These are phyloP conservation scores for Pomacea canaliculata DNA, from an alignment of 2,888 invertebrate species.

Conservation along the genomic window DNA sequence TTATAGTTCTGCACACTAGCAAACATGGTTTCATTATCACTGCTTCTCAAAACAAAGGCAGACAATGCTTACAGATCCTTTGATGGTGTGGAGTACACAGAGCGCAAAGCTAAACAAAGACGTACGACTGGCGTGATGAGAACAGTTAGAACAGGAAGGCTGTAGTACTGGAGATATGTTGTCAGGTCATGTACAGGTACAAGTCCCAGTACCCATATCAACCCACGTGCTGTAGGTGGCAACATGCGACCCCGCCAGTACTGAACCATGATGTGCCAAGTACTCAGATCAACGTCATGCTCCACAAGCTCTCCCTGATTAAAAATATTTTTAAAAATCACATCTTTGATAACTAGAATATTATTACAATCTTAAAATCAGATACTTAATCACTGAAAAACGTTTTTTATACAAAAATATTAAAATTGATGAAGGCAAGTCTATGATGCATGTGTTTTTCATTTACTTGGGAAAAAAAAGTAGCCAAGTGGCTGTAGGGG, in stretches of 20 bases:
- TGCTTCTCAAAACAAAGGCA: too few relatives aligned
- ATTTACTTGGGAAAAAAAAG: too few relatives aligned
- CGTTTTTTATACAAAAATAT: too few relatives aligned
- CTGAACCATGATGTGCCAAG: slow-evolving; percentile 44
- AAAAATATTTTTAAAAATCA: neutral
- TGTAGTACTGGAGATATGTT: slow-evolving; percentile 65
- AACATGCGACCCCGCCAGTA: slow-evolving; percentile 63
- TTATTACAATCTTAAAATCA: neutral
- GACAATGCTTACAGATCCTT: neutral
- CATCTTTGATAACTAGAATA: neutral
- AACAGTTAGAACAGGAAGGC: slow-evolving; percentile 60
- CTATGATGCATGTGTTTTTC: too few relatives aligned
- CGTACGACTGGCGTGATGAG: slow-evolving; percentile 59
- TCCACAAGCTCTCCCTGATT: slow-evolving; percentile 53
- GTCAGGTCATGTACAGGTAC: slow-evolving; percentile 58
- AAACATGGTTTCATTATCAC: too few relatives aligned
- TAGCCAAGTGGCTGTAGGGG: too few relatives aligned
- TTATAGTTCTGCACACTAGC: too few relatives aligned
- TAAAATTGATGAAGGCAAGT: too few relatives aligned
- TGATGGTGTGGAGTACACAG: slow-evolving; percentile 42
- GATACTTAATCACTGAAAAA: too few relatives aligned
- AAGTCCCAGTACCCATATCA: slow-evolving; percentile 55
- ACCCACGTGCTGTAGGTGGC: slow-evolving; percentile 54
- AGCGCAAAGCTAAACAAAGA: slow-evolving; percentile 52
- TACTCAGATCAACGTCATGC: slow-evolving; percentile 43